Evolutionary conservation across 2,797 vertebrate genomes (phyloP).

Genomic region (Onychomys torridus): DNA sequence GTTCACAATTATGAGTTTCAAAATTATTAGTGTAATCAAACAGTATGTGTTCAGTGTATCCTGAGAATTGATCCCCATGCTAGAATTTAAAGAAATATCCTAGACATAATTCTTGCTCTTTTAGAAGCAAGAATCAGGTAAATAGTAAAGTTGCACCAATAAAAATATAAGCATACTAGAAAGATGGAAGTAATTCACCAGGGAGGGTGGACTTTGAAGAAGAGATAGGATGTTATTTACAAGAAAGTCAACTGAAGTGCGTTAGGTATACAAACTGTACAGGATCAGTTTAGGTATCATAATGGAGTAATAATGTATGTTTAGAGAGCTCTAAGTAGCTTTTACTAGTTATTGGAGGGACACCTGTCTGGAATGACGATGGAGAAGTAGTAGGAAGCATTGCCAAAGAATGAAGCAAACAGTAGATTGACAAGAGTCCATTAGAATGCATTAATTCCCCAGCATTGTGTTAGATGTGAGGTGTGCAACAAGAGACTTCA

Average conservation of each 20-base stretch:
- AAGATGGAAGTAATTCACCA: background rate
- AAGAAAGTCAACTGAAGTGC: background rate
- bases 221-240: background rate
- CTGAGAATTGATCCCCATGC: background rate
- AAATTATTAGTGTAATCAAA: background rate
- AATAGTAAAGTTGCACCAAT: constrained; percentile 2
- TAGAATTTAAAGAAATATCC: background rate
- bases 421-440: background rate
- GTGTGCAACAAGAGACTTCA: background rate
- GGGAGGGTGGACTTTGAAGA: constrained; percentile 31
- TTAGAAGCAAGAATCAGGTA: constrained; percentile 36
- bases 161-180: background rate
- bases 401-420: background rate
- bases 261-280: background rate
- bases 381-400: background rate
- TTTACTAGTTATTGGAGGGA: background rate
- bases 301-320: background rate
- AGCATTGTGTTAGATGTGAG: background rate
- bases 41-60: background rate
- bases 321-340: background rate
- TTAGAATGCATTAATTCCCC: background rate
- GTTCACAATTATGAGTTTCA: constrained; percentile 23
- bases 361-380: background rate
- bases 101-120: background rate
- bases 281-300: background rate